Evolutionary conservation across 2,797 vertebrate species (phyloP), one percentile per base, ranked within the genome.

Genomic region (Enteromius viviparus): DNA sequence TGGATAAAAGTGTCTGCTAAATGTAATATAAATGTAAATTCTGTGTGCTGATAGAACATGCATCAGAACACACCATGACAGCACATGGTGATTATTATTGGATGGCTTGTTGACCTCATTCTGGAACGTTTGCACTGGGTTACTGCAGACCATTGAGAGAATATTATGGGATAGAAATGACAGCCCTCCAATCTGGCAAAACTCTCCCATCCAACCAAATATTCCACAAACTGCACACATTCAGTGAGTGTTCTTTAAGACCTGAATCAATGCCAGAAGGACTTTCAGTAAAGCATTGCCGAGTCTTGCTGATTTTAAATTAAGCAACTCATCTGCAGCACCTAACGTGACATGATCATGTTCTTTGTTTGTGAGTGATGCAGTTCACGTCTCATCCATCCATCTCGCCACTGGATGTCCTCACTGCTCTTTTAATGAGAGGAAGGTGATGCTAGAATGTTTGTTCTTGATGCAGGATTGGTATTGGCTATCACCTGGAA

Each of bases 51-150:
- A 32, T 64, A 64, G 29, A 64, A 64, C 29, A 64, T 64, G 15
- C 62, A 64, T 64, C 15, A 64, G 29, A 64, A 17, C 62, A 64
- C 45, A 64, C 32, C 26, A 60, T 34, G 19, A 17, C 21, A 34
- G 55, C 55, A 51, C 51, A 78, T 42, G 23, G 84, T 78, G 88
- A 88, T 88, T 85, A 83, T 83, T 86, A 68, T 77, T 66, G 89
- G 87, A 88, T 87, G 88, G 89, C 86, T 83, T 88, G 88, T 78
- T 88, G 92, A 91, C 92, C 92, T 93, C 84, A 76, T 90, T 92
- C 86, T 87, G 82, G 84, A 85, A 88, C 49, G 87, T 85, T 82
- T 82, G 86, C 91, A 87, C 85, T 83, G 78, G 86, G 85, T 86
- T 78, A 89, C 81, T 87, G 81, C 78, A 72, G 89, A 91, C 86